These are phyloP conservation scores for Scleropages formosus DNA, from an alignment of 2,797 vertebrate genomes.

Conservation along the genomic window DNA sequence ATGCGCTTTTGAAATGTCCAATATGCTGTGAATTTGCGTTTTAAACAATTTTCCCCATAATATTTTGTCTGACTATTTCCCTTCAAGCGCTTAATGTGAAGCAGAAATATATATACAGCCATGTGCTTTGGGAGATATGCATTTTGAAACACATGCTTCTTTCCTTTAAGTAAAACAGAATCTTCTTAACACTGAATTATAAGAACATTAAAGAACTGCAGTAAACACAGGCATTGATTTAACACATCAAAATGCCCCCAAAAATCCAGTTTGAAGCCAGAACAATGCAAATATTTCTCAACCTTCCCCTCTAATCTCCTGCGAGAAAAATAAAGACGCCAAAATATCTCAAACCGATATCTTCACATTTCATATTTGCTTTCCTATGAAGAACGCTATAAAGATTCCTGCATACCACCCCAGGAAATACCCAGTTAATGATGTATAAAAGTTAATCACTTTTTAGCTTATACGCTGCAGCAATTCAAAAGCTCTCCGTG, in stretches of 20 bases:
- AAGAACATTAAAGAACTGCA: slow-evolving; percentile 11
- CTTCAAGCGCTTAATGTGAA: no score
- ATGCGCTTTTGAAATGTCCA: no score
- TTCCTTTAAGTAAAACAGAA: background rate
- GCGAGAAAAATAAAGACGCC: background rate
- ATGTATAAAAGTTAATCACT: slow-evolving; percentile 74
- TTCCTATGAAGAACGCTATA: slow-evolving; percentile 56
- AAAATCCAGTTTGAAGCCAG: slow-evolving; percentile 30
- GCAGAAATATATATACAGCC: no score
- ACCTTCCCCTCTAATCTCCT: background rate
- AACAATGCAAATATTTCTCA: slow-evolving; percentile 2
- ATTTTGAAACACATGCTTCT: background rate
- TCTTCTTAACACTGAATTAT: background rate
- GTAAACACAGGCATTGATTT: no score
- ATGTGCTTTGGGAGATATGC: background rate
- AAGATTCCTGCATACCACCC: slow-evolving; percentile 54
- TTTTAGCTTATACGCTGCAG: slow-evolving; percentile 61
- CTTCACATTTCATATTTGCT: slow-evolving; percentile 48
- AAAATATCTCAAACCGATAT: slow-evolving; percentile 51
- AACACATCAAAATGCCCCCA: background rate
- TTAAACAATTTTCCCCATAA: no score
- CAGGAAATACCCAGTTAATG: slow-evolving; percentile 73
- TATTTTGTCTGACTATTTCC: no score
- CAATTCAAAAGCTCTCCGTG: slow-evolving; percentile 62
- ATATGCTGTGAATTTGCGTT: no score